phyloP scores from a whole-genome alignment of 2,113 vertebrate genomes.

The Chionomys nivalis region DNA sequence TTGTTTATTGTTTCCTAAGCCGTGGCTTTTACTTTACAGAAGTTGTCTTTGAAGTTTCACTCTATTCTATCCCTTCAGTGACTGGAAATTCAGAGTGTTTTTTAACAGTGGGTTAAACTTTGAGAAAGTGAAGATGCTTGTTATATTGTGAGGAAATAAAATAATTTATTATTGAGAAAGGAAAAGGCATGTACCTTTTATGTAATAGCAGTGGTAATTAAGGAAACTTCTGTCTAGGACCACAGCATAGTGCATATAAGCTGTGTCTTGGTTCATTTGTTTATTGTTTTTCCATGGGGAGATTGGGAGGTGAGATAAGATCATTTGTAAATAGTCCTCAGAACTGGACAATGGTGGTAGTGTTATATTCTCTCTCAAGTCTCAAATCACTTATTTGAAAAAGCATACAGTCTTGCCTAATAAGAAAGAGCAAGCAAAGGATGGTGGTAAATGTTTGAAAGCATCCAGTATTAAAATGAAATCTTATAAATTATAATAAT shows the following conservation, averaged over 20 bases:
- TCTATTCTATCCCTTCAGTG: neutral
- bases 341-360: neutral
- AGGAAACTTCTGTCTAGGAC: neutral
- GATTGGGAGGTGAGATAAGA: neutral
- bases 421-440: neutral
- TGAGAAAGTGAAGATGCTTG: neutral
- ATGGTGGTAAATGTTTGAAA: neutral
- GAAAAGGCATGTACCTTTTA: neutral
- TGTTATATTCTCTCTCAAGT: neutral
- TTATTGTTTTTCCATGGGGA: neutral
- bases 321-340: neutral
- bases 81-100: neutral
- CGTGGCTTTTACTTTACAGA: neutral
- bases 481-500: constrained; percentile 42
- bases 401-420: neutral
- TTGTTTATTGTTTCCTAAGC: neutral
- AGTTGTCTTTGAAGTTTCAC: neutral
- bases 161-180: neutral
- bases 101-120: neutral
- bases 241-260: neutral
- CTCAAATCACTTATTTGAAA: constrained; percentile 1
- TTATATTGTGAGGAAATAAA: neutral
- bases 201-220: neutral
- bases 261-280: constrained; percentile 1
- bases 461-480: constrained; percentile 40